Evolutionary conservation across 2,888 invertebrate genomes (phyloP).

Genomic region (Rotaria socialis): DNA sequence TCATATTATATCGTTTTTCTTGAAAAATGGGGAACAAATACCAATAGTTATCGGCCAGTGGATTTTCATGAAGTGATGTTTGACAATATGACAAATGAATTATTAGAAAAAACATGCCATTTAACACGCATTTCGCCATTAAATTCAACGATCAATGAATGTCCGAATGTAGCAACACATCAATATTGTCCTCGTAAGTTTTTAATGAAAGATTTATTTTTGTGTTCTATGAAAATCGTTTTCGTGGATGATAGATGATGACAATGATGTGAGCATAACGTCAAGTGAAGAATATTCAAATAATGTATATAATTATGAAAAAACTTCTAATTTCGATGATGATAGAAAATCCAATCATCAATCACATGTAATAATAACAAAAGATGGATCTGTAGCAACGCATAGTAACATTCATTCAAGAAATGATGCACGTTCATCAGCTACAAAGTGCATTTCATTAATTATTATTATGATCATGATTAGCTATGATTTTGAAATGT

Average conservation of each 20-base stretch:
- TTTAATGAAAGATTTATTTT: not conserved
- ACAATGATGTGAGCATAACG: not conserved
- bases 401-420: not conserved
- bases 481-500: too few relatives aligned
- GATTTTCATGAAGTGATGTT: not conserved
- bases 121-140: not conserved
- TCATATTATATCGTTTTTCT: not conserved
- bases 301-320: not conserved
- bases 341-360: not conserved
- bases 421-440: not conserved
- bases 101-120: not conserved
- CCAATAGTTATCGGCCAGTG: not conserved
- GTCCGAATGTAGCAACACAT: not conserved
- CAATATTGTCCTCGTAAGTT: conserved; percentile 6
- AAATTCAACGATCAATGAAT: not conserved
- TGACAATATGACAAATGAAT: not conserved
- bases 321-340: not conserved
- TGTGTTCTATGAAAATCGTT: too few relatives aligned
- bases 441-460: too few relatives aligned
- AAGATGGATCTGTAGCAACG: not conserved
- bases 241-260: not conserved
- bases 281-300: not conserved
- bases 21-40: not conserved
- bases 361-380: not conserved
- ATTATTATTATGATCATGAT: too few relatives aligned